phyloP scores from a whole-genome alignment of 2,888 invertebrate genomes.

The Exephanes ischioxanthus region DNA sequence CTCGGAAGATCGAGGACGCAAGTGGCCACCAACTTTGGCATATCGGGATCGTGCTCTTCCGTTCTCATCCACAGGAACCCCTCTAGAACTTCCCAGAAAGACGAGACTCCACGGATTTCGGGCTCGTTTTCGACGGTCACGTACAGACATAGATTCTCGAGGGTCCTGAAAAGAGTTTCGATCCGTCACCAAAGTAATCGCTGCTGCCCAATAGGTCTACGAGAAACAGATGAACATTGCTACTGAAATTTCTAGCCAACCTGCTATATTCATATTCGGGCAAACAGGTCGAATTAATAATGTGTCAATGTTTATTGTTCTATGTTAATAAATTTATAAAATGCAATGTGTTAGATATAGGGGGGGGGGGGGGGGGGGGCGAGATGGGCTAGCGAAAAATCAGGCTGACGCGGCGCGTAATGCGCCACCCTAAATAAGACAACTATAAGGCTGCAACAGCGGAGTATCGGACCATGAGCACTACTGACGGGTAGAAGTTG shows the following conservation, averaged over 20 bases:
- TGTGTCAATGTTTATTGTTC: not conserved
- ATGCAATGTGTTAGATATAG: not conserved
- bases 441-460: too few species aligned
- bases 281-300: not conserved
- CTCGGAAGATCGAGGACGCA: slow-evolving; percentile 78
- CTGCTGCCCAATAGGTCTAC: not conserved
- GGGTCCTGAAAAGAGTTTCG: slow-evolving; percentile 71
- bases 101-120: slow-evolving; percentile 73
- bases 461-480: too few species aligned
- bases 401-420: too few species aligned
- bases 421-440: too few species aligned
- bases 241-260: too few species aligned
- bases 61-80: slow-evolving; percentile 73
- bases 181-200: slow-evolving; percentile 21
- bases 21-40: slow-evolving; percentile 72
- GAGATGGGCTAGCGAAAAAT: too few species aligned
- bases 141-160: slow-evolving; percentile 74
- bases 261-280: not conserved
- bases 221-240: not conserved
- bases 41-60: slow-evolving; percentile 67
- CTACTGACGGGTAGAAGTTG: too few species aligned
- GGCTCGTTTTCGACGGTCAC: slow-evolving; percentile 66
- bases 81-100: slow-evolving; percentile 76
- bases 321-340: not conserved
- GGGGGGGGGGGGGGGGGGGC: not conserved